Base-by-base conservation (phyloP, 2,888 invertebrate species). In the Trichogramma dendrolimi region DNA sequence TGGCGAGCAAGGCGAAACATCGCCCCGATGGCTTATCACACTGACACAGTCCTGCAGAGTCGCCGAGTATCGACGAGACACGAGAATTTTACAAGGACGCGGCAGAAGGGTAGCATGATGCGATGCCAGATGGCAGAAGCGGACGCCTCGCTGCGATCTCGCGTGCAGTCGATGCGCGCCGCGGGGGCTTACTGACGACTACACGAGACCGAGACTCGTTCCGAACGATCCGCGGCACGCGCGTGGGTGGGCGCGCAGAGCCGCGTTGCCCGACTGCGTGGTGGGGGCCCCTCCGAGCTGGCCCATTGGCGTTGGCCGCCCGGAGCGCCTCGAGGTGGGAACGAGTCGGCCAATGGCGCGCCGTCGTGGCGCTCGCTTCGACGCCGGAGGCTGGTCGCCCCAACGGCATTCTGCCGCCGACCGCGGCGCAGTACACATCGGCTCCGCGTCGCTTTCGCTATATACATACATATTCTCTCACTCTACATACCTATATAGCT, bases 261-360 rank as follows among this genome's bases (percentile, higher is more conserved):
- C 5, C 11, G 38, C 10, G 11, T 41, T 8, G 4, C 38, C 4
- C 10, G 39, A 8, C 5, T 2, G 4, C 38, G 11, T 44, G 39
- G 27, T 27, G 27, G 27, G 43, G 44, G 40, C 42, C n/a, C 53
- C 42, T 27, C 27, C 27, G 27, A 27, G 27, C 27, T n/a, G 39
- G 27, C 38, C 27, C 56, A 27, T 27, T 27, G 3, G 5, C 14
- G 5, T n/a, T 27, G 48, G 48, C n/a, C 14, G 39, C 49, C 6
- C n/a, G 48, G 46, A 10, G 44, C 10, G 53, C 27, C 60, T 58
- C 54, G 70, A 67, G 71, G 72, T 73, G 69, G 67, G 60, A 53
- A 55, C 47, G 5, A 49, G n/a, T 53, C 62, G 58, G 76, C 77
- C 77, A 76, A 75, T 66, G 61, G 60, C 38, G 44, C 27, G n/a